Evolutionary conservation across 2,797 vertebrate genomes (phyloP), one percentile per base, ranked within the genome.

Genomic region (Ctenochaetus hawaiiensis): DNA sequence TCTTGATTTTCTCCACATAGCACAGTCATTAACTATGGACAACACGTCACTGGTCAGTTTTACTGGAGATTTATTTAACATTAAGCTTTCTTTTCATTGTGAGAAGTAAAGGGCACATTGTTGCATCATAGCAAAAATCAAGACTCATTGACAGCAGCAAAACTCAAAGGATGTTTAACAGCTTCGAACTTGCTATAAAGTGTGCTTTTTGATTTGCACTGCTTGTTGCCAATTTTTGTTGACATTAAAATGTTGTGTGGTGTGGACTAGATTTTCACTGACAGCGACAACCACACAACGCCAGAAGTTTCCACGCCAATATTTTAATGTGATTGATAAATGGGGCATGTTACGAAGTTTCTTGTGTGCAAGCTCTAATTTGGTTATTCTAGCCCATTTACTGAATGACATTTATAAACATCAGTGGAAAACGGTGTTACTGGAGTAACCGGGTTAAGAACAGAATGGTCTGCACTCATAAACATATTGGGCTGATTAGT

Each of bases 381-480:
- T 17, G 39, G 23, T 72, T 62, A 47, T 7, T 63, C 2, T 67
- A 60, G 65, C 60, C 49, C 7, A 18, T 69, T 70, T 47, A 10
- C 48, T 45, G 3, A 14, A 2, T 76, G 48, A 58, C 52, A 72
- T 82, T 37, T 56, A 37, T 6, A 41, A 7, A 1, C 20, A 22
- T 17, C 17, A 56, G 16, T 10, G 14, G 51, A 48, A 47, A 78
- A 63, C 52, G 8, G 10, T 56, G 56, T 76, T 69, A 47, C 7
- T 8, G 18, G 7, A 53, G 13, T 47, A 54, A 63, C 17, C 5
- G 5, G 67, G 22, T 83, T 71, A 23, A 20, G 13, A 48, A 47
- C 26, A 2, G 41, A 57, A 8, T 12, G 22, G 30, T 26, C 16
- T 20, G 43, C 18, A 20, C 47, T 54, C 8, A 16, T 47, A n/a